Conservation (phyloP, 2,888 invertebrate species). For the Eremobia ochroleuca region DNA sequence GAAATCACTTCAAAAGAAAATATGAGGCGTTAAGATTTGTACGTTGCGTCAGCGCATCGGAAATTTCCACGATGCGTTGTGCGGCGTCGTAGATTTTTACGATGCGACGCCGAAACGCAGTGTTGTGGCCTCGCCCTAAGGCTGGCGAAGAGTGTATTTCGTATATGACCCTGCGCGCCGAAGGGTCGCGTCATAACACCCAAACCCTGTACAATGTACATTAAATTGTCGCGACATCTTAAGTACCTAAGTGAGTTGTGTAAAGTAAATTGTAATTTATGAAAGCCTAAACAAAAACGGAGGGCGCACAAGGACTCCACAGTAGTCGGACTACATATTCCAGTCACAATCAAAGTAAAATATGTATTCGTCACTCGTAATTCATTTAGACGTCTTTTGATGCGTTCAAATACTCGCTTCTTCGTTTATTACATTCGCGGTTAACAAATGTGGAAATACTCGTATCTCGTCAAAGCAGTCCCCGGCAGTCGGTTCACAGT, state of each 20-base stretch:
- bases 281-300: slow-evolving; percentile 50
- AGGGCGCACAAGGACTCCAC: slow-evolving; percentile 2
- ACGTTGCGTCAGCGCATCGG: too few species aligned
- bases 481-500: slow-evolving; percentile 23
- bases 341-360: slow-evolving; percentile 40
- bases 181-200: slow-evolving; percentile 69
- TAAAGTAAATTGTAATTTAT: slow-evolving; percentile 65
- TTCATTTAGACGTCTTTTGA: slow-evolving; percentile 41
- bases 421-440: slow-evolving; percentile 22
- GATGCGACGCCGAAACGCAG: too few species aligned
- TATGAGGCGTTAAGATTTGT: too few species aligned
- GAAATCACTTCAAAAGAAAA: too few species aligned
- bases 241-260: slow-evolving; percentile 68
- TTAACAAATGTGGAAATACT: slow-evolving; percentile 50
- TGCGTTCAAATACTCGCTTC: slow-evolving; percentile 18
- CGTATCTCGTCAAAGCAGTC: slow-evolving; percentile 54
- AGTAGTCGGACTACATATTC: slow-evolving; percentile 19
- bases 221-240: slow-evolving; percentile 70
- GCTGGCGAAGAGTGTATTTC: slow-evolving; percentile 57
- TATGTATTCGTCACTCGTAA: slow-evolving; percentile 20
- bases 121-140: too few species aligned
- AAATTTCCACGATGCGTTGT: too few species aligned
- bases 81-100: too few species aligned
- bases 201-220: slow-evolving; percentile 68
- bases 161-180: slow-evolving; percentile 68